Evolutionary conservation across 2,113 vertebrate species (phyloP), one percentile per base, ranked within the genome.

Genomic region (Tetrax tetrax): DNA sequence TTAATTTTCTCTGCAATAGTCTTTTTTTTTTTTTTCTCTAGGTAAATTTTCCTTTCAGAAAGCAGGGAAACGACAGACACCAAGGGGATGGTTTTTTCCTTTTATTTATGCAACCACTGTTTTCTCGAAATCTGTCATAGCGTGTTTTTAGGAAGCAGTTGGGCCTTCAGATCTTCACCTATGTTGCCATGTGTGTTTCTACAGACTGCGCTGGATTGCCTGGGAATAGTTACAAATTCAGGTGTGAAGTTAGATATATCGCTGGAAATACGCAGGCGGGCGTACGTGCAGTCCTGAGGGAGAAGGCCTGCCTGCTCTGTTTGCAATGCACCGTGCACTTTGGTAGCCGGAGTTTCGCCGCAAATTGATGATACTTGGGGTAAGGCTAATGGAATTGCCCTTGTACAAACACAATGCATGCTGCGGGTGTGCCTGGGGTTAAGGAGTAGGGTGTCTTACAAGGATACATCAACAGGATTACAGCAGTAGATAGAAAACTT

Each of bases 331-430:
- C 65, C 41, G 63, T n/a, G 45, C 57, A 19, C 69, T 91, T 85
- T 81, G 87, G 77, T 74, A 91, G 90, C 41, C 31, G 1, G 79
- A 68, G 57, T 70, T 87, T 17, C 61, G 20, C 79, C 74, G 71
- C 54, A 83, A 94, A 69, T 70, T 66, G 83, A 33, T 90, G 87
- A 41, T 31, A 20, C 43, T 92, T 91, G 50, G 82, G 57, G 71
- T 70, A 65, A 83, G 41, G 63, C 64, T 94, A 85, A 87, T 76
- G 70, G 91, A 95, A 75, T 82, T 45, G 35, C 68, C 2, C 2
- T 37, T 69, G 66, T 56, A 35, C 0, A 0, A 88, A 27, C 4
- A 3, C 57, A 72, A 16, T 43, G 18, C 2, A 2, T 23, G 18
- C 65, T 76, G 51, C 38, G 57, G 63, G 68, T 78, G 37, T 79